Evolutionary conservation across 1,140 invertebrate species (phyloP).

Genomic region (Euwallacea fornicatus): DNA sequence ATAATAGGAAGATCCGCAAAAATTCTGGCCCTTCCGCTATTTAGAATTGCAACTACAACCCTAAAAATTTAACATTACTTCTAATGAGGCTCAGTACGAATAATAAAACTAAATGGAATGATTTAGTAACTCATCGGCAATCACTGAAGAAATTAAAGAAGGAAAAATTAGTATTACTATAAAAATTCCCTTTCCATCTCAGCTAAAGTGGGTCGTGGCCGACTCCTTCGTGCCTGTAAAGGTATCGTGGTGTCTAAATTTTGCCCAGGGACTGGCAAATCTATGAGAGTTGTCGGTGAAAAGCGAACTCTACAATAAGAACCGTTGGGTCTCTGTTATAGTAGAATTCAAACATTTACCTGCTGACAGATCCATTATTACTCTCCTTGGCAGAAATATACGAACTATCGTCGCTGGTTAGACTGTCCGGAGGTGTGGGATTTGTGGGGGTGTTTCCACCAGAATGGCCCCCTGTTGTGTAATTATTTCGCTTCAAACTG

Average conservation of each 20-base stretch:
- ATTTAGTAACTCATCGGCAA: not conserved
- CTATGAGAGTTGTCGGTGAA: constrained; percentile 68
- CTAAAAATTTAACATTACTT: not conserved
- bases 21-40: not conserved
- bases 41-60: not conserved
- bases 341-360: constrained; percentile 11
- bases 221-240: constrained; percentile 58
- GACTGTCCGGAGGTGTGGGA: constrained; percentile 79
- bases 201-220: constrained; percentile 58
- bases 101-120: not conserved
- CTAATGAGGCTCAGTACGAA: not conserved
- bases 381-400: constrained; percentile 81
- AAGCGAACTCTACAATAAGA: constrained; percentile 67
- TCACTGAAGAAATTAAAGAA: not conserved
- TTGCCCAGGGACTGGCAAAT: constrained; percentile 61
- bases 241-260: constrained; percentile 65
- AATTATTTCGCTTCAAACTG: constrained; percentile 73
- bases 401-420: constrained; percentile 81
- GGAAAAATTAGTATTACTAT: constrained; percentile 53
- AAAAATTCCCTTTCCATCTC: constrained; percentile 63
- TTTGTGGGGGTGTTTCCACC: constrained; percentile 78
- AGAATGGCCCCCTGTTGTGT: constrained; percentile 60
- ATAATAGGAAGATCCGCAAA: not conserved
- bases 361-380: constrained; percentile 62
- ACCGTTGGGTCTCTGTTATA: not conserved